Percentiles rank a stretch among this genome's conserved stretches.
These are phyloP conservation scores for Atrichornis clamosus DNA, from an alignment of 2,113 vertebrate species.

Conservation along the genomic window DNA sequence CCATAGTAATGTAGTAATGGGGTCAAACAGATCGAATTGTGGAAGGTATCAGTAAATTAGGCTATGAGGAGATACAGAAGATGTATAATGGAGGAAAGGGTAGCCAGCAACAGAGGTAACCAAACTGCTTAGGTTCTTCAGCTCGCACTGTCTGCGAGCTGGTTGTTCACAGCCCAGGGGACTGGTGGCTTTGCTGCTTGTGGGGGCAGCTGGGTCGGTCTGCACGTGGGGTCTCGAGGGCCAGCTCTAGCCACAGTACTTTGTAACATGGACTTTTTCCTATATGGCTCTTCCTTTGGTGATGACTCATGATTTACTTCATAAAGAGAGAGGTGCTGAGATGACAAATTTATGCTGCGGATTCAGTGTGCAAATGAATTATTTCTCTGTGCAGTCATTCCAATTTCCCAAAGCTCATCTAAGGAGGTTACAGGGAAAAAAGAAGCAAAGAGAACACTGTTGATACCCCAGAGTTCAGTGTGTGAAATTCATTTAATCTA, in stretches of 20 bases:
- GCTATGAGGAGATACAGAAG: neutral
- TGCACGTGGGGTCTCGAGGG: rapidly evolving
- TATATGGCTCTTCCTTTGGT: neutral
- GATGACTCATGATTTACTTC: neutral
- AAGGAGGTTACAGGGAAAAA: neutral
- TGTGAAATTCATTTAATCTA: neutral
- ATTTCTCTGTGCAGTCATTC: neutral
- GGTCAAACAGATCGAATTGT: neutral
- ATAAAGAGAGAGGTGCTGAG: neutral
- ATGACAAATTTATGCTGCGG: neutral
- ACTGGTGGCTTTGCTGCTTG: neutral
- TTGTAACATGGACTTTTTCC: neutral
- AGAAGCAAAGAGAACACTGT: neutral
- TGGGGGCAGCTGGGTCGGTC: neutral
- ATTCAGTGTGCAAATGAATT: neutral
- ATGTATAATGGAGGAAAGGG: neutral
- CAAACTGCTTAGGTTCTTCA: neutral
- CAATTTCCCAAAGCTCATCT: neutral
- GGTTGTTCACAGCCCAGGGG: neutral
- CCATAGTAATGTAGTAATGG: neutral
- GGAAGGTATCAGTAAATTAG: neutral
- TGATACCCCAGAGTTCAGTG: neutral
- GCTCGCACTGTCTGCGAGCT: neutral
- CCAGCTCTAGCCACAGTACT: neutral
- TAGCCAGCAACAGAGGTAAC: neutral